phyloP scores from a whole-genome alignment of 53 echinoderm and acorn worm species.

The Stichopus horrens region DNA sequence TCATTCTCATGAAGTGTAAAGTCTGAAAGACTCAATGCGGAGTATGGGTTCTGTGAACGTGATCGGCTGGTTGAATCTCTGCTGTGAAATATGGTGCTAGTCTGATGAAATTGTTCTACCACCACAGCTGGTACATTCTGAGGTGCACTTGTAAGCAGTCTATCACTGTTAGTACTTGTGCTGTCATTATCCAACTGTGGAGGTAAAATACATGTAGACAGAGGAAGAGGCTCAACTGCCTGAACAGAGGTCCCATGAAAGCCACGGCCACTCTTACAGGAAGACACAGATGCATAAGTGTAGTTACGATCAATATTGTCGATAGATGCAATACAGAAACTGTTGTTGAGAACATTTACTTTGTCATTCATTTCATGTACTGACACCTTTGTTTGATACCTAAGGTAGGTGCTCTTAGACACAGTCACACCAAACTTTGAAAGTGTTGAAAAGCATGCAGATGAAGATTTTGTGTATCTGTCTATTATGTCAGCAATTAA shows the following conservation, averaged over 20 bases:
- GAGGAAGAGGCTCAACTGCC: slow-evolving; percentile 30
- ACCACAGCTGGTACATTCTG: slow-evolving; percentile 2
- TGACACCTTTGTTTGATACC: slow-evolving; percentile 17
- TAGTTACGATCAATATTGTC: slow-evolving; percentile 40
- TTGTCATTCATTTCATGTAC: too few relatives aligned
- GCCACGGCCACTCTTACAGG: slow-evolving; percentile 23
- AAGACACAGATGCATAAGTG: slow-evolving; percentile 13
- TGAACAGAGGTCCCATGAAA: slow-evolving; percentile 35
- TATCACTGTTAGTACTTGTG: background rate
- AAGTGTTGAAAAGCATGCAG: slow-evolving; percentile 3
- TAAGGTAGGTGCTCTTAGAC: slow-evolving; percentile 24
- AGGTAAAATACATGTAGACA: background rate
- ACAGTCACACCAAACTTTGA: slow-evolving; percentile 18
- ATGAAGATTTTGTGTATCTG: slow-evolving; percentile 4
- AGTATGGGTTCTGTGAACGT: background rate
- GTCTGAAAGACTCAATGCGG: slow-evolving; percentile 10
- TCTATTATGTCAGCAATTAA: background rate
- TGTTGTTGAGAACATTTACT: too few relatives aligned
- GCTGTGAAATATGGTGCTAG: background rate
- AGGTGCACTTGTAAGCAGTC: background rate
- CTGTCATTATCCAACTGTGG: too few relatives aligned
- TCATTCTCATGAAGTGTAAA: background rate
- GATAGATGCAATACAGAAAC: background rate
- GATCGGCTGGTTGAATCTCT: slow-evolving; percentile 3
- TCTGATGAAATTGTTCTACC: background rate